These are phyloP conservation scores for Drosophila mettleri DNA, from an alignment of 2,888 invertebrate species.

Conservation along the genomic window DNA sequence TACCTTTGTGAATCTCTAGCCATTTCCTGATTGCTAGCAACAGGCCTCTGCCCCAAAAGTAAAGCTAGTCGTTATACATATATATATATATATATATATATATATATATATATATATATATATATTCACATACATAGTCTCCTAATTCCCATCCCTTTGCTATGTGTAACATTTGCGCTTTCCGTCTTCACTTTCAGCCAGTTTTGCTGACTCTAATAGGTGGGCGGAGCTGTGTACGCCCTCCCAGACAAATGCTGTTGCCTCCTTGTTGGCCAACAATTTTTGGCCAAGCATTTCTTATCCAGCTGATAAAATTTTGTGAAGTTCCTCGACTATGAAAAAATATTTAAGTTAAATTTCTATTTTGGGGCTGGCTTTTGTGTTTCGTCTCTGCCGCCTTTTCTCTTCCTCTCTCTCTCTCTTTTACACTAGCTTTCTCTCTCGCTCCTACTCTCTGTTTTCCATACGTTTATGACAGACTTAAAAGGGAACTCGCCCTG, in stretches of 20 bases:
- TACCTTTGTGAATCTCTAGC: slow-evolving; percentile 11
- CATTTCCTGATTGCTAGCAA: slow-evolving; percentile 37
- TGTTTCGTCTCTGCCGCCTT: neutral
- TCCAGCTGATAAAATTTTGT: slow-evolving; percentile 24
- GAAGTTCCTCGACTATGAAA: slow-evolving; percentile 1
- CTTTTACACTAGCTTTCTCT: neutral
- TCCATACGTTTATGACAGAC: slow-evolving; percentile 19
- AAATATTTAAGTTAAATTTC: slow-evolving; percentile 20
- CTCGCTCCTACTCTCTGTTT: neutral
- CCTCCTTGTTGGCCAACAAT: slow-evolving; percentile 27
- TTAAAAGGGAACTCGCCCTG: neutral
- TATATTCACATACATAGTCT: neutral
- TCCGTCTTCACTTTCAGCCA: slow-evolving; percentile 63
- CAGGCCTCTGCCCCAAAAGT: slow-evolving; percentile 34
- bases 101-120: neutral
- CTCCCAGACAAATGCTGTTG: slow-evolving; percentile 20
- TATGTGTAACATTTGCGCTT: slow-evolving; percentile 16
- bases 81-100: neutral
- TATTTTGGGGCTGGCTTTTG: neutral
- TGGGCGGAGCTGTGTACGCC: slow-evolving; percentile 13
- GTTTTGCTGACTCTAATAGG: slow-evolving; percentile 12
- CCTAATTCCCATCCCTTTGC: neutral
- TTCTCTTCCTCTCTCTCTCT: neutral
- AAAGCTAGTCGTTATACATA: slow-evolving; percentile 30
- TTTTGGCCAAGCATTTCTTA: slow-evolving; percentile 26